phyloP scores from a whole-genome alignment of 2,888 invertebrate species.

The Anagyrus pseudococci region DNA sequence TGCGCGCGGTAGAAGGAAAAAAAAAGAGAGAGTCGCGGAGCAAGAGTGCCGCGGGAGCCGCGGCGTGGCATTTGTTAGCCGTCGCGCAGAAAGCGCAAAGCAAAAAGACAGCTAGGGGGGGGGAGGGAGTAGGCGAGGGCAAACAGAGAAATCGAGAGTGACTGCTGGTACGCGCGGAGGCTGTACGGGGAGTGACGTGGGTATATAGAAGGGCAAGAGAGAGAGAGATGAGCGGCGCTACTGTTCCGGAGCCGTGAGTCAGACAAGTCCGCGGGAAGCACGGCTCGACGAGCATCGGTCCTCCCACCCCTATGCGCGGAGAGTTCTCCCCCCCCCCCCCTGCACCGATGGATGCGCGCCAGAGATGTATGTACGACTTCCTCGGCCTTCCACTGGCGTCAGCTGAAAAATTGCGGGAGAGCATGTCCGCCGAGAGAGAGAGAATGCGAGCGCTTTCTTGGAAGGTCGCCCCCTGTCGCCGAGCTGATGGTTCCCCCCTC shows the following conservation, averaged over 20 bases:
- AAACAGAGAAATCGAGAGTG: conserved; percentile 33
- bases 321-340: conserved; percentile 1
- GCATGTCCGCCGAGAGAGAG: not conserved
- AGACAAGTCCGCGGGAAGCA: conserved; percentile 20
- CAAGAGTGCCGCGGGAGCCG: no score
- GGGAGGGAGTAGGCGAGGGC: no score
- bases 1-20: no score
- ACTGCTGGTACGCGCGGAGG: conserved; percentile 3
- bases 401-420: not conserved
- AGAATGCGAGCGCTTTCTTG: not conserved
- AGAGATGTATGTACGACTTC: conserved; percentile 30
- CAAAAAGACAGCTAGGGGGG: not conserved
- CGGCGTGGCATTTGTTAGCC: no score
- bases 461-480: no score
- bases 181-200: not conserved
- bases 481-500: no score
- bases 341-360: conserved; percentile 28
- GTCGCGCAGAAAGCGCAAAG: no score
- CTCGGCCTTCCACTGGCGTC: conserved; percentile 4
- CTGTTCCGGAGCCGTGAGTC: conserved; percentile 1
- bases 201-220: conserved; percentile 1
- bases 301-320: not conserved
- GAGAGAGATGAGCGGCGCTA: conserved; percentile 12
- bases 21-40: no score
- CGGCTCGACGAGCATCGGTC: conserved; percentile 20